Percentiles rank a stretch among this genome's conserved stretches.
Evolutionary conservation across 2,113 vertebrate species (phyloP).

Genomic region (Onychostruthus taczanowskii): DNA sequence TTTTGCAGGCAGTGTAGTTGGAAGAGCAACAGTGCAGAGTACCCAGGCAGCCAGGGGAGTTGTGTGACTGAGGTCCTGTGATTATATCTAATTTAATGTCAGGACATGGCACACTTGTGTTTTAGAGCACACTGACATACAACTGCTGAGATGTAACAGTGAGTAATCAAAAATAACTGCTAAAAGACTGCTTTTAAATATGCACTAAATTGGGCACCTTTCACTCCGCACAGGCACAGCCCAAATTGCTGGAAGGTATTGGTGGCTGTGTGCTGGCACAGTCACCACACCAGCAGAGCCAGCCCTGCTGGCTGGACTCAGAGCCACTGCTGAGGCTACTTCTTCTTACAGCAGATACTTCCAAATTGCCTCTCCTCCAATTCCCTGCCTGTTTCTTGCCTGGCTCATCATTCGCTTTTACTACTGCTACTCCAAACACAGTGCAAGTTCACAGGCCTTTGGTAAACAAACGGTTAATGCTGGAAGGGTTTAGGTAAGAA

Average conservation of each 20-base stretch:
- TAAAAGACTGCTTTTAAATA: background rate
- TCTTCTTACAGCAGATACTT: background rate
- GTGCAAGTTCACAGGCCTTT: background rate
- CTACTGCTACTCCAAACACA: background rate
- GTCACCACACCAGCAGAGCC: background rate
- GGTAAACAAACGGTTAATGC: background rate
- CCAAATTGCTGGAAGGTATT: background rate
- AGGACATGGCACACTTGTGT: background rate
- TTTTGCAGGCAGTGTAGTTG: background rate
- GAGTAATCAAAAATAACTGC: background rate
- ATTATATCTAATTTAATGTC: background rate
- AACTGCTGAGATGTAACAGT: background rate
- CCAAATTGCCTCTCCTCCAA: background rate
- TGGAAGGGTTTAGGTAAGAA: background rate
- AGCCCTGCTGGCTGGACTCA: background rate
- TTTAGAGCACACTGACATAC: background rate
- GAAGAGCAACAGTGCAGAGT: background rate
- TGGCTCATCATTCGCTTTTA: background rate
- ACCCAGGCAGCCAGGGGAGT: background rate
- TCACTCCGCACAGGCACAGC: background rate
- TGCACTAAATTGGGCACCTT: accelerated
- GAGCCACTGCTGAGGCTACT: background rate
- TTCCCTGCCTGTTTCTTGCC: background rate
- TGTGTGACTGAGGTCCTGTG: background rate
- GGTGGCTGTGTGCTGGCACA: background rate